Evolutionary conservation across 2,113 vertebrate genomes (phyloP).

Genomic region (Colaptes auratus): DNA sequence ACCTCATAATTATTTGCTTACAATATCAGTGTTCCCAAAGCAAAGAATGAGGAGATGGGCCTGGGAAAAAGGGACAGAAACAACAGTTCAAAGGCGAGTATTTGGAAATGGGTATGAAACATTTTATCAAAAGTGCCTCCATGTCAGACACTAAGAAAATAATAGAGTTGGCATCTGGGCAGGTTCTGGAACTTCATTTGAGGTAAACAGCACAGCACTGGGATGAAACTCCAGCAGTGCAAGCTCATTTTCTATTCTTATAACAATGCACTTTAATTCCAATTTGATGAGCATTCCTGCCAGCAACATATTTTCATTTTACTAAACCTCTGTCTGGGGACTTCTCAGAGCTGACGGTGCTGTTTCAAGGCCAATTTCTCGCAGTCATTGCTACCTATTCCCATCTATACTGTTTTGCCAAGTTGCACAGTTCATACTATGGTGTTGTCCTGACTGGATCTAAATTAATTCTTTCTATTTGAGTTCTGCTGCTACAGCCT

Average conservation of each 20-base stretch:
- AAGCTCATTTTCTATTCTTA: background rate
- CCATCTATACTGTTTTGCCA: background rate
- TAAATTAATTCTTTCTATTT: slow-evolving; percentile 39
- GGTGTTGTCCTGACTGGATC: background rate
- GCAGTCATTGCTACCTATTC: slow-evolving; percentile 17
- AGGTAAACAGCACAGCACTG: background rate
- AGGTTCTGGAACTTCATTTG: slow-evolving; percentile 38
- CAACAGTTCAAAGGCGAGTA: slow-evolving; percentile 5
- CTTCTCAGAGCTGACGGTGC: slow-evolving; percentile 24
- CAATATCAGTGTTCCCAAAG: background rate
- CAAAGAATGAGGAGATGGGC: background rate
- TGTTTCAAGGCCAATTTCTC: slow-evolving; percentile 46
- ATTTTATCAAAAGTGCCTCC: slow-evolving; percentile 10
- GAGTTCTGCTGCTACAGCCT: background rate
- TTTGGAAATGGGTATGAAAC: background rate
- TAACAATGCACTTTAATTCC: slow-evolving; percentile 36
- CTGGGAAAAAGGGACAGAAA: background rate
- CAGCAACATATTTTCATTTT: slow-evolving; percentile 39
- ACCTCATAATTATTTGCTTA: background rate
- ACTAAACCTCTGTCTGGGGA: slow-evolving; percentile 34
- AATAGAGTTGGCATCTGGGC: slow-evolving; percentile 9
- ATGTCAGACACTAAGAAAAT: slow-evolving; percentile 35
- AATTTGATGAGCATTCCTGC: slow-evolving; percentile 2
- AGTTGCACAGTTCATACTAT: background rate
- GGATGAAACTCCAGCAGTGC: background rate